A percentile compares a stretch with the other conserved stretches of the same genome.
phyloP scores from a whole-genome alignment of 2,888 invertebrate genomes.

The Synergus itoensis region DNA sequence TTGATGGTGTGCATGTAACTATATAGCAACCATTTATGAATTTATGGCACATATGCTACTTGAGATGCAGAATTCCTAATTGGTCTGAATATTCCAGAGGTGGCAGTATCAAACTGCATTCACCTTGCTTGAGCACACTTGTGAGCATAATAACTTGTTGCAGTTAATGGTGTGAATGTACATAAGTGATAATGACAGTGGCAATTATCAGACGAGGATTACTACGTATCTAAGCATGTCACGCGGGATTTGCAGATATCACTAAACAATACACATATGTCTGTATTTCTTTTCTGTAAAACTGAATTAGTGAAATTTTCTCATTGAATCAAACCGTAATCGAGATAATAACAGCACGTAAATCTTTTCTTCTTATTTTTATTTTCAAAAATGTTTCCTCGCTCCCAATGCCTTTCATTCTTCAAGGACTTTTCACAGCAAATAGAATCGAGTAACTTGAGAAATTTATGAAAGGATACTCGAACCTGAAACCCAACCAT shows the following conservation, averaged over 20 bases:
- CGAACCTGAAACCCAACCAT: no score
- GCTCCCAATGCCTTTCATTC: no score
- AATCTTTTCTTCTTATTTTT: no score
- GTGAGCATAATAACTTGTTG: constrained; percentile 14
- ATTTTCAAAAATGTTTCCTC: no score
- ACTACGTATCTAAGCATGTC: background rate
- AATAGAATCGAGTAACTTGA: no score
- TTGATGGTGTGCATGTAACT: background rate
- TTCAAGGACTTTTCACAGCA: no score
- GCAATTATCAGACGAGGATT: constrained; percentile 5
- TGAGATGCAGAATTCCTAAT: constrained; percentile 7
- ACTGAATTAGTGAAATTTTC: no score
- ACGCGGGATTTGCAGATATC: background rate
- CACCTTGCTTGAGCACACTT: background rate
- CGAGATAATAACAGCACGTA: no score
- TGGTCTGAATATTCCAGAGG: constrained; percentile 6
- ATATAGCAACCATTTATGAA: background rate
- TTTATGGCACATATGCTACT: background rate
- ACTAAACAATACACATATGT: background rate
- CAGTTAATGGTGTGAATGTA: background rate
- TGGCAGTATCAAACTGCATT: constrained; percentile 7
- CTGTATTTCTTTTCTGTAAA: background rate
- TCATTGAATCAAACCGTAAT: no score
- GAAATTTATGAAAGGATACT: no score
- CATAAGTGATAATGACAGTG: constrained; percentile 24